phyloP scores from a whole-genome alignment of 2,113 vertebrate species.

The Passer montanus region DNA sequence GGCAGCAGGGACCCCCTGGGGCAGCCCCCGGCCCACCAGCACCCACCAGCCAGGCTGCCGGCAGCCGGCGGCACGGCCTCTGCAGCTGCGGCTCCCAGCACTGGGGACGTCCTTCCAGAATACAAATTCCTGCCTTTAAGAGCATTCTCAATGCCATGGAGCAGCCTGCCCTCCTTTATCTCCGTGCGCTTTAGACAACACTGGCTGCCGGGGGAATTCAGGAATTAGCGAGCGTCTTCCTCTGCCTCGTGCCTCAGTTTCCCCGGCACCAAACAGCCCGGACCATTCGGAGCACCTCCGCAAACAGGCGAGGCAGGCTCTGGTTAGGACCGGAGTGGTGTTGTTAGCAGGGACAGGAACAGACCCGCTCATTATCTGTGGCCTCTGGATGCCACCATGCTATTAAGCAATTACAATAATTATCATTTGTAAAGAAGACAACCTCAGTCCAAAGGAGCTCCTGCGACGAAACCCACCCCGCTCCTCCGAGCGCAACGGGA shows the following conservation, averaged over 20 bases:
- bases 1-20: background rate
- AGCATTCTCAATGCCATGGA: background rate
- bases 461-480: background rate
- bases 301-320: background rate
- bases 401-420: conserved; percentile 29
- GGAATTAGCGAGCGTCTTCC: background rate
- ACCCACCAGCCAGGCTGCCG: background rate
- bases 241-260: background rate
- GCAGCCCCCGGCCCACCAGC: background rate
- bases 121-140: conserved; percentile 46
- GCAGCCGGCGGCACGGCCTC: background rate
- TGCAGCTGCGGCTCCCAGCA: background rate
- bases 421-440: conserved; percentile 17
- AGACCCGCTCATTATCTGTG: conserved; percentile 5
- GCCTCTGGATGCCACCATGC: conserved; percentile 12
- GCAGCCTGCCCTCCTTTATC: background rate
- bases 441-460: conserved; percentile 21
- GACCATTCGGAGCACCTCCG: accelerated
- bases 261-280: background rate
- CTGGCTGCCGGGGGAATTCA: background rate
- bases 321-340: background rate
- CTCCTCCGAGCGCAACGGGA: background rate
- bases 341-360: background rate
- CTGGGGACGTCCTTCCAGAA: background rate
- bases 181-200: background rate